Base-by-base conservation (phyloP, 2,797 vertebrate genomes). In the Poecilia velifera region DNA sequence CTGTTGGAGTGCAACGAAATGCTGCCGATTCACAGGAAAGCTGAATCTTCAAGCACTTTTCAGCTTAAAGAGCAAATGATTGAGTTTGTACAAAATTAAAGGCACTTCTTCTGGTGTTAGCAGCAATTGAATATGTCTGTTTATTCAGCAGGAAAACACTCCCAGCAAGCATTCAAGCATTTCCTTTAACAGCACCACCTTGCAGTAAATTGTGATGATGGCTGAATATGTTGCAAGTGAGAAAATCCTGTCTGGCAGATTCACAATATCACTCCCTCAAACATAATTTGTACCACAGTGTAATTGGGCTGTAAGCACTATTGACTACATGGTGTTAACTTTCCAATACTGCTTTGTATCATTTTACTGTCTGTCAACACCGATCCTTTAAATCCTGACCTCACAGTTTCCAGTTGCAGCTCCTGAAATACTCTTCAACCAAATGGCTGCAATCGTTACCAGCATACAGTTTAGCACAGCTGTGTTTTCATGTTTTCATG, bases 241-340 rank as follows among this genome's bases (percentile, higher is more conserved):
- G 86, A 87, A 74, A 89, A 66, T 86, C 79, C 76, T 66, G 51
- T 43, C 84, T 92, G 90, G 86, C 84, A 87, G 77, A 76, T 76
- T 90, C 88, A 91, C 90, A 88, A 53, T 74, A 86, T 88, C 77
- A 84, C 85, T 83, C 81, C 84, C 78, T 91, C 75, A 84, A 90
- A 77, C 72, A 73, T 86, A 77, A 88, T 90, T 90, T 87, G 73
- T 87, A 83, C 84, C 84, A 79, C 22, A 18, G 59, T 86, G 89
- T 92, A 91, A 93, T 92, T 88, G 88, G 64, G 76, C 45, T 85
- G 73, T 79, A 83, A 82, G 83, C 90, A 76, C 79, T 91, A 89
- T 93, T 90, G 90, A 91, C 85, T 75, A 76, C 83, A 81, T 49
- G n/a, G 82, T 84, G 83, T 91, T 88, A 85, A 88, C 73, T 53